phyloP scores from a whole-genome alignment of 2,888 invertebrate species.

The Drosophila bunnanda region DNA sequence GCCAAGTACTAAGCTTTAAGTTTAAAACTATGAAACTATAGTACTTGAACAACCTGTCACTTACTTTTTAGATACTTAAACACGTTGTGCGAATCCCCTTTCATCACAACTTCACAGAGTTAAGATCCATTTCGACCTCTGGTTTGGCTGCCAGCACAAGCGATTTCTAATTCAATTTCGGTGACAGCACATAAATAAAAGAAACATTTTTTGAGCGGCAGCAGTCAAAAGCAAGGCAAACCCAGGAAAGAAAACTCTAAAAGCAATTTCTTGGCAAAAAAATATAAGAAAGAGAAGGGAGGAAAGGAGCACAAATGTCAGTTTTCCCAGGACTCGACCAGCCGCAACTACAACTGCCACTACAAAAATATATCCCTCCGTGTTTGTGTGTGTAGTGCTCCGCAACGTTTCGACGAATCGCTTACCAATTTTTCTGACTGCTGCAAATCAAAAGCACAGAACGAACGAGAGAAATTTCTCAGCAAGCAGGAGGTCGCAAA shows the following conservation, averaged over 20 bases:
- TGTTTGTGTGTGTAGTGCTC: conserved; percentile 4
- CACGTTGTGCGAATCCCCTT: conserved; percentile 3
- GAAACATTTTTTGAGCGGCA: conserved; percentile 69
- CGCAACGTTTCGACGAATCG: conserved; percentile 70
- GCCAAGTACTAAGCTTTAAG: background rate
- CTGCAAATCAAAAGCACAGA: conserved; percentile 69
- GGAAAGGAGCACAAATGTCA: conserved; percentile 73
- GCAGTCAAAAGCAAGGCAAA: conserved; percentile 64
- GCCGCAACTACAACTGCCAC: conserved; percentile 37
- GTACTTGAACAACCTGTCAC: background rate
- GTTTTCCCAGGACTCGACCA: conserved; percentile 69
- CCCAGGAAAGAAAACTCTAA: conserved; percentile 65
- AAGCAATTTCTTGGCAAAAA: conserved; percentile 76
- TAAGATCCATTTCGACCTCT: conserved; percentile 31
- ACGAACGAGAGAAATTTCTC: conserved; percentile 29
- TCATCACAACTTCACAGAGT: conserved; percentile 14
- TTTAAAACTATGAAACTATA: background rate
- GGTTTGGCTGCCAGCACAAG: conserved; percentile 67
- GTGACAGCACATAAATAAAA: conserved; percentile 77
- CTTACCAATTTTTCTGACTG: conserved; percentile 79
- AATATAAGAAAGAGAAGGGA: conserved; percentile 3
- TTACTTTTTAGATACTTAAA: conserved; percentile 2
- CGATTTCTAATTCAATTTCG: conserved; percentile 76
- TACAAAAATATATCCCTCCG: conserved; percentile 48
- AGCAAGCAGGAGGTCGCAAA: conserved; percentile 16